Evolutionary conservation across 2,113 vertebrate species (phyloP), one percentile per base, ranked within the genome.

Genomic region (Ancistrus triradiatus): DNA sequence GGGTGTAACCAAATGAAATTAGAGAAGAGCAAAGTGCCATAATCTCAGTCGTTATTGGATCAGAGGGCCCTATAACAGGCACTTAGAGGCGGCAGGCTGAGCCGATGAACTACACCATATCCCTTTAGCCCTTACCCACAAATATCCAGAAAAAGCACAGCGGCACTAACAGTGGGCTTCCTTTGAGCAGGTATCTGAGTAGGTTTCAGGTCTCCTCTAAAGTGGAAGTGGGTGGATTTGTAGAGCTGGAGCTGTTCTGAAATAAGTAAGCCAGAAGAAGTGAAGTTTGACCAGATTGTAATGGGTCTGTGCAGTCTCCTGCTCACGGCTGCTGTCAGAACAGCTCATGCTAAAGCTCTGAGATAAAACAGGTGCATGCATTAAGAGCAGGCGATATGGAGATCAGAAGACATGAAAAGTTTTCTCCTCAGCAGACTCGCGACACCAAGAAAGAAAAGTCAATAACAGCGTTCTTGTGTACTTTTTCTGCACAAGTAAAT

Each of bases 21-120:
- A 70, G 31, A 42, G 60, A 18, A 10, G 33, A 61, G 51, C 35
- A 49, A 61, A 70, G 53, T 58, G 50, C 60, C 59, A 11, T 71
- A 74, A 74, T 77, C 63, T 44, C 21, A 7, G 50, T 47, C 48
- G 57, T 71, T 74, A 71, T 67, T 50, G 51, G 63, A 70, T 61
- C 65, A 57, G 59, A 60, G 50, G 43, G 53, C 44, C 50, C 50
- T 47, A 51, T 63, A 58, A 66, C 68, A 64, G 68, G 50, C 64
- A 65, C 59, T 74, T 70, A 77, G 53, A 48, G 68, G 28, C 14
- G 55, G 56, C 49, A n/a, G 47, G 43, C 35, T 50, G 53, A 44
- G 43, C 40, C 38, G 63, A 66, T 67, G 53, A 67, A 65, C 63
- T 49, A 11, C 58, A 58, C 7, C 25, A 17, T 35, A 69, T 69